Conservation (phyloP, 1,140 invertebrate species). For the Yoshiicerus persimilis region DNA sequence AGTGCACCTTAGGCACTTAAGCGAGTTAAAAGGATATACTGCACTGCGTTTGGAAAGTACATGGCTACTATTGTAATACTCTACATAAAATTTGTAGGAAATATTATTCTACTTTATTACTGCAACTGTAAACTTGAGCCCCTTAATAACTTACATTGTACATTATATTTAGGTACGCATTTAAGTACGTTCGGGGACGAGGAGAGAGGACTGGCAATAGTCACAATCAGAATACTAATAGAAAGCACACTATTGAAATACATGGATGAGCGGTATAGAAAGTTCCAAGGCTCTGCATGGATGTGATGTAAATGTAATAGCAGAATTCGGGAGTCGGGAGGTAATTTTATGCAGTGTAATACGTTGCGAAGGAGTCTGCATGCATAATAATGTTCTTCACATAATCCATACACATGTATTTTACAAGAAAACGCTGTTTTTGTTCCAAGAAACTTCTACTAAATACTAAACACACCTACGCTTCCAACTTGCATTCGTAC, state of each 20-base stretch:
- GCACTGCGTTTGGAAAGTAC: not conserved
- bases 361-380: not conserved
- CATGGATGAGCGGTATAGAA: no score
- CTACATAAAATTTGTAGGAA: not conserved
- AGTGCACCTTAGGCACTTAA: not conserved
- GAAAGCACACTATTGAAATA: not conserved
- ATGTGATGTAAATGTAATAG: not conserved
- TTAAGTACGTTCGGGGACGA: not conserved
- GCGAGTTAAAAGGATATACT: not conserved
- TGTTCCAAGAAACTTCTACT: not conserved
- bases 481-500: not conserved
- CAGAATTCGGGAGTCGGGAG: not conserved
- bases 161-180: not conserved
- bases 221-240: not conserved
- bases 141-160: not conserved
- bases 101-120: not conserved
- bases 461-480: not conserved
- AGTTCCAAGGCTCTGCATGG: no score
- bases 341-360: not conserved
- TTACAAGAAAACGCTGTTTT: not conserved
- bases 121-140: no score
- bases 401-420: not conserved
- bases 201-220: not conserved
- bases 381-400: not conserved
- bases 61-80: not conserved